Conservation (phyloP, 2,888 invertebrate genomes). For the Pheosia gnoma region DNA sequence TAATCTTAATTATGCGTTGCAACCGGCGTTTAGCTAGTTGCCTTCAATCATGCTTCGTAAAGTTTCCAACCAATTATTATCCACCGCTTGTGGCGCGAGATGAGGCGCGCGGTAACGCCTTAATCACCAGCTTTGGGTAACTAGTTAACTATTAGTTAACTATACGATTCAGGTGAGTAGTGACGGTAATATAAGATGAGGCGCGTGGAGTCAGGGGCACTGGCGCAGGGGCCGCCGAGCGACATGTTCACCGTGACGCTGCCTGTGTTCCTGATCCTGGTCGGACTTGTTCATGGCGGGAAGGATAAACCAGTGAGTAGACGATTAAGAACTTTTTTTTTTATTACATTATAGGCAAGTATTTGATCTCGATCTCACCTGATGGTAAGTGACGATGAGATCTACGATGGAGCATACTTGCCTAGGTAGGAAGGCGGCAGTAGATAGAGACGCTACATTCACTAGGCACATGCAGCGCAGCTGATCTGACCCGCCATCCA, state of each 20-base stretch:
- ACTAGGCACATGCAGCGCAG: too few relatives aligned
- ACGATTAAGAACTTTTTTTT: too few relatives aligned
- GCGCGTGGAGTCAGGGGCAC: conserved; percentile 21
- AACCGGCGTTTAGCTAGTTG: conserved; percentile 41
- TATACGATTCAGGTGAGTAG: conserved; percentile 41
- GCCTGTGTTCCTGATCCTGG: conserved; percentile 52
- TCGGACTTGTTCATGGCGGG: conserved; percentile 50
- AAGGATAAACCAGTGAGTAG: conserved; percentile 69
- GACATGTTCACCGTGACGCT: conserved; percentile 65
- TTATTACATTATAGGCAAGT: too few relatives aligned
- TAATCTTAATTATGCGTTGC: conserved; percentile 21
- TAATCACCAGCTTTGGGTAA: conserved; percentile 62
- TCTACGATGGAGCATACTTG: too few relatives aligned
- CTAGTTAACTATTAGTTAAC: conserved; percentile 46
- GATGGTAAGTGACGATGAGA: too few relatives aligned
- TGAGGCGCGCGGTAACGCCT: conserved; percentile 50
- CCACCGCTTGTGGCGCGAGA: conserved; percentile 55
- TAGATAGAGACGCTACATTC: too few relatives aligned
- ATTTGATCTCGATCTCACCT: too few relatives aligned
- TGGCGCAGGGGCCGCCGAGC: conserved; percentile 44
- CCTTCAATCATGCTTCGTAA: conserved; percentile 59
- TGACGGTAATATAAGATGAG: conserved; percentile 35
- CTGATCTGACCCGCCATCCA: too few relatives aligned
- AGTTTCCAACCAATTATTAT: conserved; percentile 64
- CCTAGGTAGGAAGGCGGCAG: too few relatives aligned